Percentiles rank a stretch among this genome's conserved stretches.
phyloP scores from a whole-genome alignment of 2,113 vertebrate genomes.

The Tetrax tetrax region DNA sequence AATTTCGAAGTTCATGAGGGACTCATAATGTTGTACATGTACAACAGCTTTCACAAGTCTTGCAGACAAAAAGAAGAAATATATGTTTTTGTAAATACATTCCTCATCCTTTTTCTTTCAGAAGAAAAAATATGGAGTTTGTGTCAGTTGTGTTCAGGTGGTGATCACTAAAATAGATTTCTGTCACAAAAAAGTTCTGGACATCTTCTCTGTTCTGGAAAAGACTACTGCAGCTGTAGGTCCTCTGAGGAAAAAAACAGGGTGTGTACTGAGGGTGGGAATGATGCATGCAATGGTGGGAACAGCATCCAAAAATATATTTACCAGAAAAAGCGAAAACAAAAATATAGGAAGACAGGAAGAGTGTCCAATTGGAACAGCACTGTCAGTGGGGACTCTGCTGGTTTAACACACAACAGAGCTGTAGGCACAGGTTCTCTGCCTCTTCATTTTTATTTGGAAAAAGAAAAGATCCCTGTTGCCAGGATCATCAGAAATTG shows the following conservation, averaged over 20 bases:
- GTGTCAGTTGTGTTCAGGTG: neutral
- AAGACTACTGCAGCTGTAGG: neutral
- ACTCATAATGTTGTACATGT: neutral
- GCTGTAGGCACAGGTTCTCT: neutral
- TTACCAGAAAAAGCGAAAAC: neutral
- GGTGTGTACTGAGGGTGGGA: neutral
- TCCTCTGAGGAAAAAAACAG: neutral
- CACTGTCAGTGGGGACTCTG: neutral
- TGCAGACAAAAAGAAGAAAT: neutral
- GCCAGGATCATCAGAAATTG: conserved; percentile 50
- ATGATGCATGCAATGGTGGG: neutral
- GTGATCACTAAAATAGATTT: neutral
- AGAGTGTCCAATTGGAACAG: neutral
- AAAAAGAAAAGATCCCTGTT: conserved; percentile 39
- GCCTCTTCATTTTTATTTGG: conserved; percentile 22
- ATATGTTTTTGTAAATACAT: neutral
- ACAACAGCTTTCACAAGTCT: neutral
- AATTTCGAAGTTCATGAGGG: neutral
- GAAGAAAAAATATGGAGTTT: neutral
- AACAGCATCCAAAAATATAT: neutral
- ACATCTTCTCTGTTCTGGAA: neutral
- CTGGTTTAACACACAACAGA: neutral
- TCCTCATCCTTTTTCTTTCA: neutral
- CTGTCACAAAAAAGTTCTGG: neutral
- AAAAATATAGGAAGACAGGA: neutral